These are phyloP conservation scores for Lutraria lutraria DNA, from an alignment of 2,888 invertebrate genomes.

Conservation along the genomic window DNA sequence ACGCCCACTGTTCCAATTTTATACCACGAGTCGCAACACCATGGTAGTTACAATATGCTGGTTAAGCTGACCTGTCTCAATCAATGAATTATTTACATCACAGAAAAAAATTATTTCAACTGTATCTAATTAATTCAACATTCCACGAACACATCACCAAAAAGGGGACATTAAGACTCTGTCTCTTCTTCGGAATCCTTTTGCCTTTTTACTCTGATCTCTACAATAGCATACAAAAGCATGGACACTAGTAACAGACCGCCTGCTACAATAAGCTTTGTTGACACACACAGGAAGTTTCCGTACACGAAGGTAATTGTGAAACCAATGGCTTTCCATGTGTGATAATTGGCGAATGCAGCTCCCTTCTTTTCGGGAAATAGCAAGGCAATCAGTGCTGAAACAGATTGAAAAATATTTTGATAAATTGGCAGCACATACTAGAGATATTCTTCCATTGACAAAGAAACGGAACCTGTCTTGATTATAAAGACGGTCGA, in stretches of 20 bases:
- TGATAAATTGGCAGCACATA: too few relatives aligned
- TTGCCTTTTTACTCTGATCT: conserved; percentile 58
- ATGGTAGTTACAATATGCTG: too few relatives aligned
- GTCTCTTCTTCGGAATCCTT: neutral
- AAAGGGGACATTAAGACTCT: neutral
- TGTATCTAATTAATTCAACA: neutral
- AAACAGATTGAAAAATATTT: conserved; percentile 37
- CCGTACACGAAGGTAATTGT: conserved; percentile 77
- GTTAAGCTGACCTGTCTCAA: too few relatives aligned
- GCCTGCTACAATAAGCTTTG: conserved; percentile 75
- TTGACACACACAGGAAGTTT: conserved; percentile 76
- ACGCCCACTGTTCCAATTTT: too few relatives aligned
- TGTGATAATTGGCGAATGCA: conserved; percentile 80
- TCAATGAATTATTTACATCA: too few relatives aligned
- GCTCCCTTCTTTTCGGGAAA: conserved; percentile 75
- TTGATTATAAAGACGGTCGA: too few relatives aligned
- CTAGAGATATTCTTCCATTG: neutral
- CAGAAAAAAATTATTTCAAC: too few relatives aligned
- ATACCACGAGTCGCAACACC: too few relatives aligned
- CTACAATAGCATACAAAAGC: conserved; percentile 67
- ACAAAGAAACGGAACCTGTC: neutral
- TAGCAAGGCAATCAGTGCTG: conserved; percentile 78
- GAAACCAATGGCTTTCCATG: conserved; percentile 77
- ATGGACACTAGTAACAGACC: conserved; percentile 62
- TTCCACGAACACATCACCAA: neutral